Conservation (phyloP, 2,888 invertebrate genomes). For the Microctonus brassicae region DNA sequence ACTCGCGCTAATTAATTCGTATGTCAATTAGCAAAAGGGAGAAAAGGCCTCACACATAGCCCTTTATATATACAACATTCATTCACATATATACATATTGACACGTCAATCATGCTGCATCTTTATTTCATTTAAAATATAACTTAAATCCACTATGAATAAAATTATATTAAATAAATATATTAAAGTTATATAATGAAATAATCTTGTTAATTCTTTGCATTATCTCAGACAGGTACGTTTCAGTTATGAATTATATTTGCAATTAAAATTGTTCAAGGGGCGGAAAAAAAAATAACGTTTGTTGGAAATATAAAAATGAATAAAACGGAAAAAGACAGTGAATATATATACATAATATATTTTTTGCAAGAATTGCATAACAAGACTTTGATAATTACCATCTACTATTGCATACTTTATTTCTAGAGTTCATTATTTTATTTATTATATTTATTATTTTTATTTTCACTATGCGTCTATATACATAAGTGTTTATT, state of each 20-base stretch:
- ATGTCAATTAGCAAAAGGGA: constrained; percentile 60
- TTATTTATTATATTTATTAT: too few relatives aligned
- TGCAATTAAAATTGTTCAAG: constrained; percentile 48
- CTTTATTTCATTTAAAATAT: not conserved
- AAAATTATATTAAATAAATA: not conserved
- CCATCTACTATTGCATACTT: too few relatives aligned
- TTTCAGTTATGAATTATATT: constrained; percentile 48
- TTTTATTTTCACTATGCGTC: too few relatives aligned
- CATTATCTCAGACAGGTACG: constrained; percentile 27
- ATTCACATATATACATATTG: constrained; percentile 6
- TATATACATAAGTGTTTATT: too few relatives aligned
- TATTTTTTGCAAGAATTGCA: not conserved
- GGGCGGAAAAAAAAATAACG: constrained; percentile 30
- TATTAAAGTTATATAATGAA: not conserved
- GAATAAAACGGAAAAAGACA: constrained; percentile 34
- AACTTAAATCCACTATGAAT: not conserved
- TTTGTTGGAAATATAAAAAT: constrained; percentile 10
- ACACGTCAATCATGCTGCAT: not conserved
- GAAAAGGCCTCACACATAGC: not conserved
- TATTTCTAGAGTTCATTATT: too few relatives aligned
- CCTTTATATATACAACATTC: constrained; percentile 37
- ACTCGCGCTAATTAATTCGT: constrained; percentile 65
- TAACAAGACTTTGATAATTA: too few relatives aligned
- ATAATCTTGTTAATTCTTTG: constrained; percentile 17
- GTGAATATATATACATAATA: constrained; percentile 13